Evolutionary conservation across 2,113 vertebrate species (phyloP).

Genomic region (Typhlomys cinereus): DNA sequence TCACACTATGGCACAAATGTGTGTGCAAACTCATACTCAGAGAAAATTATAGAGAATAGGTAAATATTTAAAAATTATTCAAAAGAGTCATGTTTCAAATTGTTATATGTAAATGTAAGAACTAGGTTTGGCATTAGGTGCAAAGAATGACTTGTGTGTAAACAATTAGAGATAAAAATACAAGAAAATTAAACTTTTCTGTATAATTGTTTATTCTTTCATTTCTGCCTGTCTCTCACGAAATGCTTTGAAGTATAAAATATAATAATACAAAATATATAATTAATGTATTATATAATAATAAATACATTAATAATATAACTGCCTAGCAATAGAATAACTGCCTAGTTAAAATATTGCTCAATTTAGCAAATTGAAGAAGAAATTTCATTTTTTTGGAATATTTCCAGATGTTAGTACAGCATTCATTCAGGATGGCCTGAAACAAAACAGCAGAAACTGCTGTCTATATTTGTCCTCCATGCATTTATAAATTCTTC

Average conservation of each 20-base stretch:
- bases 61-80: too few species aligned
- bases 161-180: slow-evolving; percentile 15
- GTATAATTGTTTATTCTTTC: slow-evolving; percentile 7
- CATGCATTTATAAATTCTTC: neutral
- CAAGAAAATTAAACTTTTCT: neutral
- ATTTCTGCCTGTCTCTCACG: neutral
- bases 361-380: neutral
- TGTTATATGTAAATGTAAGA: neutral
- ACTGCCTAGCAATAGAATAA: neutral
- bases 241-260: too few species aligned
- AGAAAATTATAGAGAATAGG: too few species aligned
- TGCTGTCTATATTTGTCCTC: neutral
- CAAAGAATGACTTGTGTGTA: neutral
- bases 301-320: too few species aligned
- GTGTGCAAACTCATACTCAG: too few species aligned
- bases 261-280: too few species aligned
- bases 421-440: neutral
- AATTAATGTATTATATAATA: too few species aligned
- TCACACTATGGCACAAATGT: too few species aligned
- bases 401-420: neutral
- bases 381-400: neutral
- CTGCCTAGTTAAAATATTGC: neutral
- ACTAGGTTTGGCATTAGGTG: neutral
- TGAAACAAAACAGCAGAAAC: neutral
- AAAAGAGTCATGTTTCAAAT: too few species aligned